A percentile compares a stretch with the other conserved stretches of the same genome.
phyloP scores from a whole-genome alignment of 2,888 invertebrate species.

The Tetramorium bicarinatum region DNA sequence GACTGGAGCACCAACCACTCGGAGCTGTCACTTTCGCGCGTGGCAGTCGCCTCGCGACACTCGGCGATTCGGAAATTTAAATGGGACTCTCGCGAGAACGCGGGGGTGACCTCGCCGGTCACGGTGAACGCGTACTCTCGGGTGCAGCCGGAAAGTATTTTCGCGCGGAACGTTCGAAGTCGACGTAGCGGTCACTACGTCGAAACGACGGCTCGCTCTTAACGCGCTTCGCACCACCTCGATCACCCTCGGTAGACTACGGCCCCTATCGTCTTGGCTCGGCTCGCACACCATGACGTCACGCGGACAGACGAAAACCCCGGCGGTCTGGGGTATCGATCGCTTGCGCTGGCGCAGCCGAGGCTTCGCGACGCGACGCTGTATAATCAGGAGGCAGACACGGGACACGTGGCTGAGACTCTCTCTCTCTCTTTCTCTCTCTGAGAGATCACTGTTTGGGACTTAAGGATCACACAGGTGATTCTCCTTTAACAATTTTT shows the following conservation, averaged over 20 bases:
- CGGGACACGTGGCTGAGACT: conserved; percentile 79
- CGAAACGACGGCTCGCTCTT: conserved; percentile 80
- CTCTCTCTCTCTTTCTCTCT: no score
- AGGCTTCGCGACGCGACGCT: conserved; percentile 87
- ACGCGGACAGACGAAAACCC: conserved; percentile 74
- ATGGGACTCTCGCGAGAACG: conserved; percentile 6
- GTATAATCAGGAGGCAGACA: conserved; percentile 81
- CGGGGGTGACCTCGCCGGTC: neutral
- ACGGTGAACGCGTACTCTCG: conserved; percentile 29
- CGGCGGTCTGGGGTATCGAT: conserved; percentile 83
- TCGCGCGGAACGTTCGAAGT: conserved; percentile 71
- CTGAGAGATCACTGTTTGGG: conserved; percentile 40
- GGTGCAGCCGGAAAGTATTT: conserved; percentile 43
- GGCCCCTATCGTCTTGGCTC: conserved; percentile 72
- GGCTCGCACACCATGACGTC: conserved; percentile 78
- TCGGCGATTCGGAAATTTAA: neutral
- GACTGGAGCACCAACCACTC: conserved; percentile 67
- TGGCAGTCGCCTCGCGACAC: conserved; percentile 49
- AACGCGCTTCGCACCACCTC: conserved; percentile 74
- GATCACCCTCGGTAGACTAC: conserved; percentile 73
- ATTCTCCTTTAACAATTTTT: neutral
- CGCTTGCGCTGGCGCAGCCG: conserved; percentile 87
- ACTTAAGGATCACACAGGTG: neutral
- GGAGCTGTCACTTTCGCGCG: conserved; percentile 67
- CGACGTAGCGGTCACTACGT: conserved; percentile 78